Base-by-base conservation (phyloP, 2,113 vertebrate species). In the Strix uralensis region DNA sequence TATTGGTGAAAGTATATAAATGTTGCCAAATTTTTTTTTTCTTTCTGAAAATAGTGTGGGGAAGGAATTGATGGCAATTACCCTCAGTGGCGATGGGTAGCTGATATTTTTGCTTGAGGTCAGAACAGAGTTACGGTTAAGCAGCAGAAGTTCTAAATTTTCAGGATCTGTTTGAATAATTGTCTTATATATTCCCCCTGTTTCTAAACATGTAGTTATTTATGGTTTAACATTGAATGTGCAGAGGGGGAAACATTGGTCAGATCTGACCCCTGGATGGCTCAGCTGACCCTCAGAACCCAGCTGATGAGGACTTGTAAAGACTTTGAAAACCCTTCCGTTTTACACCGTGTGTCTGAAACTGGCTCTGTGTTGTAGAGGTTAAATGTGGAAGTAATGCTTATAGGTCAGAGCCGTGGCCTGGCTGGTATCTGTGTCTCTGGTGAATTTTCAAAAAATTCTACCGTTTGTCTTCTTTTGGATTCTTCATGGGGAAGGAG, bases 131-230 rank as follows among this genome's bases (percentile, higher is more conserved):
- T 67, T 88, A 47, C 27, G 40, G 52, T 59, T 75, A 67, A 87
- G 38, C 67, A 51, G 11, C 27, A 26, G 6, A 73, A 59, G 18
- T 55, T 83, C 12, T 57, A 9, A 22, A 6, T 65, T 80, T 88
- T 79, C 40, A 59, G 34, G 30, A 67, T 69, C 70, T 65, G 38
- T 55, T 44, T 57, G 23, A 77, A 23, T 77, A 57, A 52, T 47
- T 0, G 0, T 23, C 13, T 65, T 79, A 57, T 65, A 0, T 42
- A 21, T 80, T 71, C 11, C 36, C 26, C 15, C 26, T 11, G 1
- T 66, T 84, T 78, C n/a, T 70, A n/a, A 51, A 7, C 17, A 19
- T 0, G 2, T 22, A 10, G 30, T 58, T 54, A 30, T 26, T 34
- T 58, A 3, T 29, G 42, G 11, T 30, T 66, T 58, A 55, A 13